These are phyloP conservation scores for Isaurus tuberculatus DNA, from an alignment of 92 coral and sea anemone genomes.

Conservation along the genomic window DNA sequence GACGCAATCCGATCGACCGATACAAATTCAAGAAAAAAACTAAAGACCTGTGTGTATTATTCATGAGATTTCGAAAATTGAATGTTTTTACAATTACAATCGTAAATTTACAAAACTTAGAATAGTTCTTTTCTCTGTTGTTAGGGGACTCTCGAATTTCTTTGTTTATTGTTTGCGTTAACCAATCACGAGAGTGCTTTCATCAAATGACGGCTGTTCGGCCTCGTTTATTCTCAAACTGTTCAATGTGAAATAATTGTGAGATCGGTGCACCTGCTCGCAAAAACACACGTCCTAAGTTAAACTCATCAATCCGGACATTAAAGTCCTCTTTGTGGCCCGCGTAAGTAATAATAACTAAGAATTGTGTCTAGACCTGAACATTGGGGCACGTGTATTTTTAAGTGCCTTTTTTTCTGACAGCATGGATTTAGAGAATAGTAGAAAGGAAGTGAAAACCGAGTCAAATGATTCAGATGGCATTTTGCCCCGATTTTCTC, in stretches of 20 bases:
- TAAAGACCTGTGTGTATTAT: neutral
- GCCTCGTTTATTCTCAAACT: constrained; percentile 47
- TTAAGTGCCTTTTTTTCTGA: constrained; percentile 17
- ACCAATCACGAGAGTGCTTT: constrained; percentile 32
- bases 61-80: constrained; percentile 16
- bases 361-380: neutral
- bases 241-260: constrained; percentile 47
- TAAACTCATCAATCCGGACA: constrained; percentile 42
- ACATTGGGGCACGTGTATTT: constrained; percentile 10
- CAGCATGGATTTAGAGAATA: constrained; percentile 29
- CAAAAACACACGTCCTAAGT: constrained; percentile 24
- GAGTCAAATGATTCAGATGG: neutral
- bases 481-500: constrained; percentile 29
- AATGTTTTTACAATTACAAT: constrained; percentile 34
- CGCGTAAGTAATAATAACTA: neutral
- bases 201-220: constrained; percentile 36
- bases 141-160: constrained; percentile 12
- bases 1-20: neutral
- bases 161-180: constrained; percentile 30
- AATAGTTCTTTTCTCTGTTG: constrained; percentile 30
- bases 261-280: constrained; percentile 49
- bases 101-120: constrained; percentile 18
- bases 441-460: neutral
- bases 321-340: constrained; percentile 32
- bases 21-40: neutral